These are phyloP conservation scores for Brachypodius melanocephalos DNA, from an alignment of 2,113 vertebrate genomes.

Conservation along the genomic window DNA sequence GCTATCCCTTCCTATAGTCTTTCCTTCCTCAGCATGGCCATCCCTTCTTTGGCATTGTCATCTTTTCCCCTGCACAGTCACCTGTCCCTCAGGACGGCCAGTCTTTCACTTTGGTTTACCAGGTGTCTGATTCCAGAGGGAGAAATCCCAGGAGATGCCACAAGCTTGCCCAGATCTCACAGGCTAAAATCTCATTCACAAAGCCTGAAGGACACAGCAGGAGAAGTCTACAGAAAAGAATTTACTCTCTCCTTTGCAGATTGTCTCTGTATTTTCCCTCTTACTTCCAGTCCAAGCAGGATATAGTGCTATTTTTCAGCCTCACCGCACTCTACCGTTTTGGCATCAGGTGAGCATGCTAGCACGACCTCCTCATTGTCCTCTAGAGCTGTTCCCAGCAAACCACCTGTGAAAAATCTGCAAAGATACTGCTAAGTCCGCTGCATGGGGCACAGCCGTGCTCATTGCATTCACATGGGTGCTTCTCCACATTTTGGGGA, in stretches of 20 bases:
- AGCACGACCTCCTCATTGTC: rapidly evolving
- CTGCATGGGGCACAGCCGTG: background rate
- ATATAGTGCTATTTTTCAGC: background rate
- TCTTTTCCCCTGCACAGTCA: background rate
- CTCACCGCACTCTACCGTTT: rapidly evolving
- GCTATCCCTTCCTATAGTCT: background rate
- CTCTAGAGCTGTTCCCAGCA: background rate
- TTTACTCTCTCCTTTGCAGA: background rate
- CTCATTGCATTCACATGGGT: background rate
- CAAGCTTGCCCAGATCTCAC: background rate
- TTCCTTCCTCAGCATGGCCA: background rate
- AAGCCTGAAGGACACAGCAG: background rate
- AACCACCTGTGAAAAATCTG: background rate
- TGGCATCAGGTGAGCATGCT: background rate
- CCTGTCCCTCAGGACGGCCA: background rate
- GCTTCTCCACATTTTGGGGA: background rate
- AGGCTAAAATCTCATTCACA: background rate
- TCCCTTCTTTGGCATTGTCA: background rate
- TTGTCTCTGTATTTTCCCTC: background rate
- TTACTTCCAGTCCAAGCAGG: background rate
- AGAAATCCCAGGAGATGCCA: background rate
- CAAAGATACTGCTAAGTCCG: background rate
- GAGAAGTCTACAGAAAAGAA: background rate
- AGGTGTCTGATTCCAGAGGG: background rate
- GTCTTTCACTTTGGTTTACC: background rate